These are phyloP conservation scores for Mimachlamys varia DNA, from an alignment of 2,888 invertebrate species.

Conservation along the genomic window DNA sequence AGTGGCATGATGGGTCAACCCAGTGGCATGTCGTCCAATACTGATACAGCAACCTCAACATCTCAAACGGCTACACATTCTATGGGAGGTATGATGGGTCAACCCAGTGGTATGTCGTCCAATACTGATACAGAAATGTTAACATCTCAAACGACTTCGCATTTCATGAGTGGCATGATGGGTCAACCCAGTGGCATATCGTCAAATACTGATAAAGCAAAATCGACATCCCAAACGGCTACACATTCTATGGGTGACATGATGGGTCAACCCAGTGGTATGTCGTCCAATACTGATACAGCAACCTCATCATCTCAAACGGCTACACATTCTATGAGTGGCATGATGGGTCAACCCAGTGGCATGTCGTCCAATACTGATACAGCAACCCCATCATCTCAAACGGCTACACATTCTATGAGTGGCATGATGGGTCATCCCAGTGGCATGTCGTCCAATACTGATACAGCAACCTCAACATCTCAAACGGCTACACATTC, in stretches of 20 bases:
- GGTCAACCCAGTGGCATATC: neutral
- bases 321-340: neutral
- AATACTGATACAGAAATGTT: neutral
- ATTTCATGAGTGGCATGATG: neutral
- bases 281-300: neutral
- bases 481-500: neutral
- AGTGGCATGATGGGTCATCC: neutral
- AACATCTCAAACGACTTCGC: neutral
- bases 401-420: neutral
- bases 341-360: neutral
- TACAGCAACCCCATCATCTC: neutral
- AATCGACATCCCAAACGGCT: neutral
- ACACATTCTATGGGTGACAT: constrained; percentile 5
- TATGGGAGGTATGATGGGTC: neutral
- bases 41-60: neutral
- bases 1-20: neutral
- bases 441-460: neutral
- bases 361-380: neutral
- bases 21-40: neutral
- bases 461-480: neutral
- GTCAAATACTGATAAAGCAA: neutral
- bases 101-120: neutral
- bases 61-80: neutral
- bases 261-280: neutral
- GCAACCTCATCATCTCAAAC: neutral